Conservation (phyloP, 2,888 invertebrate species). For the Pediacus dermestoides region DNA sequence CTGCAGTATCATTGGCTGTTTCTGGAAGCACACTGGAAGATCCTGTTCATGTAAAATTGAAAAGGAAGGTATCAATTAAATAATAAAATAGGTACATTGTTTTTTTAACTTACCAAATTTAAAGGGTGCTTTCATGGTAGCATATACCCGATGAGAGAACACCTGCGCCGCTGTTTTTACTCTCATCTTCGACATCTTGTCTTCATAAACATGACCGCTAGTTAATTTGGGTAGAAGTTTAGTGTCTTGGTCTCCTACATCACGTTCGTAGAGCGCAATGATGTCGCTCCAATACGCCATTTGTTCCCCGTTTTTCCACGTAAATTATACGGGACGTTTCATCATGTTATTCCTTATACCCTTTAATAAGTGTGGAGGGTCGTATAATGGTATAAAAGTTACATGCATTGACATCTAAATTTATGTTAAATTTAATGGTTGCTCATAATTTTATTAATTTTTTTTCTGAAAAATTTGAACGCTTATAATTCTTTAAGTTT, state of each 20-base stretch:
- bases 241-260: background rate
- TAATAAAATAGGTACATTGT: background rate
- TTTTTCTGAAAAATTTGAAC: no score
- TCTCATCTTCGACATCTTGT: no score
- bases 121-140: background rate
- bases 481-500: no score
- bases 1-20: slow-evolving; percentile 19
- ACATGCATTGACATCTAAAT: no score
- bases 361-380: no score
- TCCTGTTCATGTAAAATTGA: no score
- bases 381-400: no score
- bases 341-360: background rate
- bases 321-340: background rate
- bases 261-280: background rate
- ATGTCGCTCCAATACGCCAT: background rate
- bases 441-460: no score
- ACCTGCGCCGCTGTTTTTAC: slow-evolving; percentile 3
- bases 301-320: slow-evolving; percentile 1
- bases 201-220: slow-evolving; percentile 1
- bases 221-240: background rate
- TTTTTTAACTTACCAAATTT: background rate
- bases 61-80: background rate
- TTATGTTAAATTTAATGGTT: no score
- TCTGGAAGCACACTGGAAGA: slow-evolving; percentile 5
- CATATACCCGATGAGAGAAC: background rate